Conservation (phyloP, 2,888 invertebrate genomes). For the Spodoptera exigua region DNA sequence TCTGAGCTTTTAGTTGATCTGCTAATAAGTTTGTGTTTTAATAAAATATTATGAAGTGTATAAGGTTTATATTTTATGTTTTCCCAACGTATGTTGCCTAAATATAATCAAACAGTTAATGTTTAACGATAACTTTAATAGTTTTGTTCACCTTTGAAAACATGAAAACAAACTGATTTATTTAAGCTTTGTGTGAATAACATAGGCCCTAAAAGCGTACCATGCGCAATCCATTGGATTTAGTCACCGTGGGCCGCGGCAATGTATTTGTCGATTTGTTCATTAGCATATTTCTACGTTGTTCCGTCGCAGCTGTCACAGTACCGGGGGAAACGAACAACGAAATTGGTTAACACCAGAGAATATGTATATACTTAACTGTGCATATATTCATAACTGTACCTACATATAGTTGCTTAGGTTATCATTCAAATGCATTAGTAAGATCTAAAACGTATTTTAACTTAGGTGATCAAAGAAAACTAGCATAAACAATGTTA, state of each 20-base stretch:
- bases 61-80: too few species aligned
- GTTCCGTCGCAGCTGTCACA: constrained; percentile 52
- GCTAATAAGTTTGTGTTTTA: constrained; percentile 40
- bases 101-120: too few species aligned
- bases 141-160: too few species aligned
- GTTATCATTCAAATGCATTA: constrained; percentile 18
- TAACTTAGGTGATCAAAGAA: neutral
- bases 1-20: constrained; percentile 60
- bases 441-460: neutral
- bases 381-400: neutral
- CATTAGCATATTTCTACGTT: constrained; percentile 53
- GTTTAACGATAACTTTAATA: too few species aligned
- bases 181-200: constrained; percentile 14
- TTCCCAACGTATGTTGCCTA: too few species aligned
- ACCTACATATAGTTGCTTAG: constrained; percentile 10
- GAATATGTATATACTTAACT: constrained; percentile 7
- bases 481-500: neutral
- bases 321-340: constrained; percentile 14
- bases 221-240: constrained; percentile 32
- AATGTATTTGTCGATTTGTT: constrained; percentile 45
- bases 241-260: constrained; percentile 9
- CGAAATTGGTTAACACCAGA: constrained; percentile 15
- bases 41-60: constrained; percentile 4
- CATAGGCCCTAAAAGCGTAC: constrained; percentile 39
- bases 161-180: neutral